phyloP scores from a whole-genome alignment of 2,797 vertebrate genomes.

The Gobionotothen gibberifrons region DNA sequence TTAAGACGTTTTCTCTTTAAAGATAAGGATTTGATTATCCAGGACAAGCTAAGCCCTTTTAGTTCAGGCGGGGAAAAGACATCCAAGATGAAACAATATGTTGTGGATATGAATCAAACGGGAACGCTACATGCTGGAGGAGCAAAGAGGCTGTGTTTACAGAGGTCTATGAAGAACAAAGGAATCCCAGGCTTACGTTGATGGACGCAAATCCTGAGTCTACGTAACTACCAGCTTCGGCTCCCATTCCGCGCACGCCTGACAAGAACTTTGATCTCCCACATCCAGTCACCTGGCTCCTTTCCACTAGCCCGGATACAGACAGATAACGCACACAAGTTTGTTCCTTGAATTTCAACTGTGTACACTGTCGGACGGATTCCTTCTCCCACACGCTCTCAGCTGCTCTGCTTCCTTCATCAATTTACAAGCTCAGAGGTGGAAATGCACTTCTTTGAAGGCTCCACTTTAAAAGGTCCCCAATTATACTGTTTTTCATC shows the following conservation, averaged over 20 bases:
- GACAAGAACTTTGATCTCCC: slow-evolving; percentile 77
- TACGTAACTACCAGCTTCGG: slow-evolving; percentile 67
- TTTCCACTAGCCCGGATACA: slow-evolving; percentile 58
- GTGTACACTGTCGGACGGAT: slow-evolving; percentile 36
- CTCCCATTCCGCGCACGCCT: slow-evolving; percentile 55
- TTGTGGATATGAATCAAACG: slow-evolving; percentile 59
- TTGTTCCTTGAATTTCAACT: slow-evolving; percentile 46
- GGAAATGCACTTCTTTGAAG: not conserved
- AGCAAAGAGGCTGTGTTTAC: slow-evolving; percentile 54
- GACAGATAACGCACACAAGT: slow-evolving; percentile 58
- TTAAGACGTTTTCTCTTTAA: slow-evolving; percentile 50
- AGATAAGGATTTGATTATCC: slow-evolving; percentile 73
- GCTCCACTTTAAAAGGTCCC: not conserved
- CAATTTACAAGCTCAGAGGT: slow-evolving; percentile 16
- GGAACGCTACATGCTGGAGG: slow-evolving; percentile 26
- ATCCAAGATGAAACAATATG: slow-evolving; percentile 58
- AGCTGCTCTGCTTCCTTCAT: slow-evolving; percentile 14
- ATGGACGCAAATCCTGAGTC: slow-evolving; percentile 84
- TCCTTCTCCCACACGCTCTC: slow-evolving; percentile 19
- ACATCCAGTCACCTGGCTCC: slow-evolving; percentile 62
- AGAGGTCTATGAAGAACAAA: slow-evolving; percentile 70
- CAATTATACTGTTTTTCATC: too few species aligned
- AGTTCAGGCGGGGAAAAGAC: slow-evolving; percentile 43
- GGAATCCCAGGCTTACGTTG: slow-evolving; percentile 67
- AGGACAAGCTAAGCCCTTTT: slow-evolving; percentile 56